These are phyloP conservation scores for Hanleya hanleyi DNA, from an alignment of 2,888 invertebrate species.

Conservation along the genomic window DNA sequence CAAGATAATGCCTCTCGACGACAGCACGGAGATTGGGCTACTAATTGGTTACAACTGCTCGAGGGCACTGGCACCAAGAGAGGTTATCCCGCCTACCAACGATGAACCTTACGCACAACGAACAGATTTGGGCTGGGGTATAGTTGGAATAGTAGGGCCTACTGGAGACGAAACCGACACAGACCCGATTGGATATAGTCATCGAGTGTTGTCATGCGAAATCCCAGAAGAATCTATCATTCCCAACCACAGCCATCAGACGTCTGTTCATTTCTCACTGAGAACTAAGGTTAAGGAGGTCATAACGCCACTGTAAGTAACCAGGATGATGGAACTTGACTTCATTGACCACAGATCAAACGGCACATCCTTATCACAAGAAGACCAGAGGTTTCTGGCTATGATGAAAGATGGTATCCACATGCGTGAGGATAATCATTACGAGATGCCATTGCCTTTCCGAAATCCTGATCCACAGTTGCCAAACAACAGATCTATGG, in stretches of 20 bases:
- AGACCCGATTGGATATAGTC: not conserved
- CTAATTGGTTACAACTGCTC: slow-evolving; percentile 37
- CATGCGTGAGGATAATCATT: not conserved
- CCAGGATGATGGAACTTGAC: not conserved
- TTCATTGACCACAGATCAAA: not conserved
- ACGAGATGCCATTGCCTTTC: slow-evolving; percentile 15
- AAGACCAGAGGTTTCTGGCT: not conserved
- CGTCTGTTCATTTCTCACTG: not conserved
- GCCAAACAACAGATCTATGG: slow-evolving; percentile 23
- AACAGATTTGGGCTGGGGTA: slow-evolving; percentile 37
- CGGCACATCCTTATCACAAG: not conserved
- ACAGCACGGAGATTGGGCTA: slow-evolving; percentile 35
- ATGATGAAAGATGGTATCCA: not conserved
- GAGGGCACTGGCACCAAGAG: slow-evolving; percentile 30
- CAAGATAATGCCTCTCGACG: slow-evolving; percentile 29
- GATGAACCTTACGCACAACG: slow-evolving; percentile 34
- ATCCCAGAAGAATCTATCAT: not conserved
- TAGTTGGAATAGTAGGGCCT: slow-evolving; percentile 25
- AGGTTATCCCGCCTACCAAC: slow-evolving; percentile 7
- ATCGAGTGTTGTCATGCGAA: slow-evolving; percentile 22
- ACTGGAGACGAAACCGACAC: not conserved
- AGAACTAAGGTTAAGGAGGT: not conserved
- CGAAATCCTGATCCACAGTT: not conserved
- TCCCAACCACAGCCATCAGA: not conserved
- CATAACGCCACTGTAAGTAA: not conserved